phyloP scores from a whole-genome alignment of 1,140 invertebrate species.

The Nephila pilipes region DNA sequence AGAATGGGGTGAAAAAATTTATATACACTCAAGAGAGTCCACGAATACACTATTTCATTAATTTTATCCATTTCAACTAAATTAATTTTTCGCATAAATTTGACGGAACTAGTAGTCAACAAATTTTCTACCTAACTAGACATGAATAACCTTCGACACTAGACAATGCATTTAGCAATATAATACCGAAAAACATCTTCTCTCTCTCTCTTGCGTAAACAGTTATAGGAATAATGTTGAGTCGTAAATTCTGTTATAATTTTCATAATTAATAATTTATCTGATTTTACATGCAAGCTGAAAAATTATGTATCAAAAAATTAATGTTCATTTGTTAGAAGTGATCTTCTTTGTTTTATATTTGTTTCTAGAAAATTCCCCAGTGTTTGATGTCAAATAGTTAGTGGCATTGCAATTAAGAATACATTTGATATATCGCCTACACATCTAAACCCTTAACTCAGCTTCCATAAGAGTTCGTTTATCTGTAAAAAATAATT shows the following conservation, averaged over 20 bases:
- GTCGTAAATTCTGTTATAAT: neutral
- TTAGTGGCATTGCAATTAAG: no score
- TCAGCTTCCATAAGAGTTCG: neutral
- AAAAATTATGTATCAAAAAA: no score
- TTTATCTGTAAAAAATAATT: neutral
- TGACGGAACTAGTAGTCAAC: no score
- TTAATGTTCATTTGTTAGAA: no score
- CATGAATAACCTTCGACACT: neutral
- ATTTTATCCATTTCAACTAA: no score
- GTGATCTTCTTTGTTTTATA: neutral
- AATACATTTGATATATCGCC: neutral
- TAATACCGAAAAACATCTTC: neutral
- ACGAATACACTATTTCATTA: no score
- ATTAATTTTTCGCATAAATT: no score
- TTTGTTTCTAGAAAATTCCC: neutral
- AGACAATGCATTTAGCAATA: neutral
- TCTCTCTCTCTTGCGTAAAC: neutral
- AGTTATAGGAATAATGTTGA: neutral
- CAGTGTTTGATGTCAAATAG: no score
- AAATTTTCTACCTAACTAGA: no score
- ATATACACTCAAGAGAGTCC: no score
- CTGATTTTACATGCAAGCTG: no score
- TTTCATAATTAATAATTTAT: neutral
- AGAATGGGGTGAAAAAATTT: no score
- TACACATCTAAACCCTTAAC: neutral